These are phyloP conservation scores for Drosophila quinaria DNA, from an alignment of 2,888 invertebrate genomes.

Conservation along the genomic window DNA sequence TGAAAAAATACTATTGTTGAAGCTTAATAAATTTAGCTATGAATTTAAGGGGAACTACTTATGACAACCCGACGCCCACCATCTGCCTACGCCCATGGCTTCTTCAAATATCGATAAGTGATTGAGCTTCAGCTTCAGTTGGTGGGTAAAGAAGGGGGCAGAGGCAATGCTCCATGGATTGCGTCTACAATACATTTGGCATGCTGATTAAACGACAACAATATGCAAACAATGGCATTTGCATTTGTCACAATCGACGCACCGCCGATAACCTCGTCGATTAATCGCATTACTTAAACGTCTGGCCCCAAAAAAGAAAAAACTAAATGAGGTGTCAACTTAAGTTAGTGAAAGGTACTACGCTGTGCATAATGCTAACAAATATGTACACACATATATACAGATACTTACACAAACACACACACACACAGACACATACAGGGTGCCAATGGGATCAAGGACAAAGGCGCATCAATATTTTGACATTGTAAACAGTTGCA, in stretches of 20 bases:
- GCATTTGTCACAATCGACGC: constrained; percentile 79
- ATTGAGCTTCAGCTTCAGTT: not conserved
- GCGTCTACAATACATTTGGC: constrained; percentile 6
- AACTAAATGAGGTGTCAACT: constrained; percentile 83
- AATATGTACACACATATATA: constrained; percentile 48
- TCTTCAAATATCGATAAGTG: not conserved
- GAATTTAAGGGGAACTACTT: too few relatives aligned
- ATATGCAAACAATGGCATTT: constrained; percentile 82
- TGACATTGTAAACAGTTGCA: constrained; percentile 54
- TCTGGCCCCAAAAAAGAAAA: constrained; percentile 21
- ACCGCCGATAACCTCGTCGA: constrained; percentile 42
- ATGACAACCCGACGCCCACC: too few relatives aligned
- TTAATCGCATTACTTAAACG: constrained; percentile 64
- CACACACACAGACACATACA: not conserved
- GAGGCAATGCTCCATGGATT: not conserved
- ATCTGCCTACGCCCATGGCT: not conserved
- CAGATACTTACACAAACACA: not conserved
- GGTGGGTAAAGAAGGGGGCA: too few relatives aligned
- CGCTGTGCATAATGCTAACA: constrained; percentile 68
- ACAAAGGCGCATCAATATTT: constrained; percentile 64
- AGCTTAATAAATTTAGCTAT: too few relatives aligned
- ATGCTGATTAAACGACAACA: constrained; percentile 60
- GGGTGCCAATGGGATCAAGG: constrained; percentile 37
- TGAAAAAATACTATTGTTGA: too few relatives aligned
- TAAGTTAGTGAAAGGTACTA: constrained; percentile 82